Evolutionary conservation across 2,888 invertebrate genomes (phyloP).

Genomic region (Lycocerus yunnanus): DNA sequence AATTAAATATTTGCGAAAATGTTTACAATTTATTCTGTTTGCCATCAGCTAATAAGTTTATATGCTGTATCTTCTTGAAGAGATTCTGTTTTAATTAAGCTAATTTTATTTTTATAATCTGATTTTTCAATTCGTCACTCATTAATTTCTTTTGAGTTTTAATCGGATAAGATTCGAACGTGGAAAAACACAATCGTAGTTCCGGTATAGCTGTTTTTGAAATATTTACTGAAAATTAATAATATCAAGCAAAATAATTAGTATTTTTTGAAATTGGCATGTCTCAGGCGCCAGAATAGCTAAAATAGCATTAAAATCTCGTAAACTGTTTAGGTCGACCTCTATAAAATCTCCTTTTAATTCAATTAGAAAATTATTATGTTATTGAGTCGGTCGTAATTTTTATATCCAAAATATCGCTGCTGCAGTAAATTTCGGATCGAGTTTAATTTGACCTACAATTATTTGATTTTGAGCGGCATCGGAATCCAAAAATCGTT

Average conservation of each 20-base stretch:
- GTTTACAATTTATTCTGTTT: too few species aligned
- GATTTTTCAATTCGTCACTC: too few species aligned
- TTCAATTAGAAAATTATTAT: background rate
- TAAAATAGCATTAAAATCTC: background rate
- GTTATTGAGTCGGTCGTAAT: background rate
- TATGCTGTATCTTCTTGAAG: too few species aligned
- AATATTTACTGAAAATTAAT: too few species aligned
- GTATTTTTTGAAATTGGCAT: background rate
- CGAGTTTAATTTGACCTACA: background rate
- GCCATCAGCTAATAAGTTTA: too few species aligned
- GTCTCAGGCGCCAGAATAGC: background rate
- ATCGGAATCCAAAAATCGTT: constrained; percentile 5
- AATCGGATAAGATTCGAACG: too few species aligned
- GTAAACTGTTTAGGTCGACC: background rate
- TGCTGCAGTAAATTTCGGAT: background rate
- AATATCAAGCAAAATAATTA: background rate
- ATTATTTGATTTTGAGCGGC: constrained; percentile 6
- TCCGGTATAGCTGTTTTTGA: too few species aligned
- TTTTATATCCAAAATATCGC: background rate
- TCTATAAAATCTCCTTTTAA: background rate
- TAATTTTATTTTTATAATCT: too few species aligned
- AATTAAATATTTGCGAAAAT: too few species aligned
- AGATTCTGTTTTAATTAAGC: too few species aligned
- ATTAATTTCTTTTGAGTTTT: too few species aligned
- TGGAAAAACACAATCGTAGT: too few species aligned